A percentile compares a stretch with the other conserved stretches of the same genome.
Evolutionary conservation across 2,797 vertebrate species (phyloP).

Genomic region (Amazona finschi): DNA sequence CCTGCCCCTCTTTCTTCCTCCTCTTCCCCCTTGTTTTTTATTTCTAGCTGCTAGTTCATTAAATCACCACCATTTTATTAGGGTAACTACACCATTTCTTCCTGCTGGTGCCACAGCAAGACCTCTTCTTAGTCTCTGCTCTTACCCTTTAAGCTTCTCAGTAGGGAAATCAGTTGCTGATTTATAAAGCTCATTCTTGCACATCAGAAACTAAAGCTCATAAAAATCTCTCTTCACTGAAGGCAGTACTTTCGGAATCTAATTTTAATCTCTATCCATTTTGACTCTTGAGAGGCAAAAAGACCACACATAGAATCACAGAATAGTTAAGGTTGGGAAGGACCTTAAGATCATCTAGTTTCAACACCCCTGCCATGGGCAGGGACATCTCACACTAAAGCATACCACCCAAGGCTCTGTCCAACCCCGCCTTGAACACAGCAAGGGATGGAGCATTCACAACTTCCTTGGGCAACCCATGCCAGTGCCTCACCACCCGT

Average conservation of each 20-base stretch:
- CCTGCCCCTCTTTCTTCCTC: background rate
- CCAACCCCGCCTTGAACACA: too few species aligned
- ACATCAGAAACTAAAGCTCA: background rate
- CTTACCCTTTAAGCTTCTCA: constrained; percentile 3
- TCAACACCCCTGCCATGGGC: too few species aligned
- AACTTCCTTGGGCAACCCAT: too few species aligned
- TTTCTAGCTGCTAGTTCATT: background rate
- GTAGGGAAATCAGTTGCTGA: constrained; percentile 9
- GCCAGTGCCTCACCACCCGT: too few species aligned
- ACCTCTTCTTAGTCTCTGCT: background rate
- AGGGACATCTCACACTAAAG: too few species aligned
- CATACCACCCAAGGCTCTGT: too few species aligned
- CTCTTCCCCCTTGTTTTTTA: fast-evolving
- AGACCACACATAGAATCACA: too few species aligned
- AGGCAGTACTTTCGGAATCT: background rate
- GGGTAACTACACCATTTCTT: background rate
- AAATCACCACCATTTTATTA: background rate
- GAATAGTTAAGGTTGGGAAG: too few species aligned
- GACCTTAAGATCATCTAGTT: too few species aligned
- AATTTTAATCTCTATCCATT: constrained; percentile 12
- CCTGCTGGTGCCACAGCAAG: background rate
- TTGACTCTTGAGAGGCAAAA: background rate
- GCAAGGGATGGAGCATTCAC: too few species aligned
- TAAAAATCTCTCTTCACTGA: constrained; percentile 5
- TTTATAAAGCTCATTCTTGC: constrained; percentile 19